These are phyloP conservation scores for Donacobius atricapilla DNA, from an alignment of 2,113 vertebrate species.

Conservation along the genomic window DNA sequence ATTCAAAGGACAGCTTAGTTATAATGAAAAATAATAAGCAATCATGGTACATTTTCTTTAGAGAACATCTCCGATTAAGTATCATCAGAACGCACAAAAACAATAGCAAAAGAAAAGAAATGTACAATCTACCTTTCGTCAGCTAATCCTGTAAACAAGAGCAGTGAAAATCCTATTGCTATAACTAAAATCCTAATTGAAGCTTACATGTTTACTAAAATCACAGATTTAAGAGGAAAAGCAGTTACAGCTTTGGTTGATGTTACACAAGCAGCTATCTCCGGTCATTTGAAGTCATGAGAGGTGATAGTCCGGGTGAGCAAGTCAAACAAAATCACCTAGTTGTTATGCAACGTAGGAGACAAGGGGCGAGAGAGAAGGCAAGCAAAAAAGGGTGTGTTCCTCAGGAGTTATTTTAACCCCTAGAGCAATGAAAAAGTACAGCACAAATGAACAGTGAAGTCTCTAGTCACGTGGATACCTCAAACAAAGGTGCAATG, in stretches of 20 bases:
- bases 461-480: neutral
- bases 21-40: neutral
- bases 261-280: neutral
- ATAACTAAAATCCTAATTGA: neutral
- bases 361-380: neutral
- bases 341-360: neutral
- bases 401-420: conserved; percentile 23
- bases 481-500: neutral
- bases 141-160: neutral
- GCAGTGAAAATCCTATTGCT: neutral
- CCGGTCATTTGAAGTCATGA: neutral
- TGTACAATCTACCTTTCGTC: neutral
- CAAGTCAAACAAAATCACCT: neutral
- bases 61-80: neutral
- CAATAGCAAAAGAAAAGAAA: neutral
- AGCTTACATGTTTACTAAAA: neutral
- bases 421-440: conserved; percentile 31
- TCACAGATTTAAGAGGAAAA: neutral
- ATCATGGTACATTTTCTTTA: neutral
- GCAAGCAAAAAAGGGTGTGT: conserved; percentile 16
- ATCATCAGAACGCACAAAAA: neutral
- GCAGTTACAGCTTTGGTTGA: neutral
- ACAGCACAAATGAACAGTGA: neutral
- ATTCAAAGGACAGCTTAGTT: neutral
- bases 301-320: neutral